Evolutionary conservation across 1,140 invertebrate genomes (phyloP).

Genomic region (Oscheius sp.): DNA sequence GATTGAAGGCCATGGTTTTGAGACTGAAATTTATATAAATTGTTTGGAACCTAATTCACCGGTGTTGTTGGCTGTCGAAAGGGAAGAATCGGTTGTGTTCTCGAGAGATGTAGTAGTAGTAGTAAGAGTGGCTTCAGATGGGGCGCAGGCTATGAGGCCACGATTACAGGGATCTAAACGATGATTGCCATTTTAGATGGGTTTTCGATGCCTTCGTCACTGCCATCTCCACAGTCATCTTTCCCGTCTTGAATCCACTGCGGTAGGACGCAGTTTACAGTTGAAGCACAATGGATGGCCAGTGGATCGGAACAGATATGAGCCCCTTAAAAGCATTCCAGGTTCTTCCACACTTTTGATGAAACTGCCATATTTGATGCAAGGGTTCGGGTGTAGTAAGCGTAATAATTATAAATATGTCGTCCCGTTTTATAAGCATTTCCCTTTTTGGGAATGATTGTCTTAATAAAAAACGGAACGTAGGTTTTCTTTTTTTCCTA

Average conservation of each 20-base stretch:
- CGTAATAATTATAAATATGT: too few species aligned
- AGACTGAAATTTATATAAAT: not conserved
- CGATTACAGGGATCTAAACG: conserved; percentile 10
- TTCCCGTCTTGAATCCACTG: conserved; percentile 29
- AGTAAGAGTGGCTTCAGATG: not conserved
- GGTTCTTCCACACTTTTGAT: not conserved
- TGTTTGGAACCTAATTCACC: not conserved
- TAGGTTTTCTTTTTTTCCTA: too few species aligned
- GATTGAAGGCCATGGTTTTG: not conserved
- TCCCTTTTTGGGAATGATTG: too few species aligned
- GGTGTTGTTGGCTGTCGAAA: not conserved
- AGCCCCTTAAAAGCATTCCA: conserved; percentile 13
- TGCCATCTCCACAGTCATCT: conserved; percentile 32
- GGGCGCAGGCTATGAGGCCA: conserved; percentile 9
- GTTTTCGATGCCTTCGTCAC: conserved; percentile 16
- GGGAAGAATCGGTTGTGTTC: conserved; percentile 1
- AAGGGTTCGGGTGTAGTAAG: too few species aligned
- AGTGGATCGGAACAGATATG: conserved; percentile 16
- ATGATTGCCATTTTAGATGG: not conserved
- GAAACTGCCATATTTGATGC: not conserved
- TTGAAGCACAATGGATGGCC: conserved; percentile 19
- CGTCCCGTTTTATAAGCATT: too few species aligned
- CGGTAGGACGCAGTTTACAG: conserved; percentile 22
- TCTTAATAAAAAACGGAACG: too few species aligned
- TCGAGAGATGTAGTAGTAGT: not conserved